Percentiles rank a stretch among this genome's conserved stretches.
Evolutionary conservation across 2,797 vertebrate genomes (phyloP).

Genomic region (Poecilia picta): DNA sequence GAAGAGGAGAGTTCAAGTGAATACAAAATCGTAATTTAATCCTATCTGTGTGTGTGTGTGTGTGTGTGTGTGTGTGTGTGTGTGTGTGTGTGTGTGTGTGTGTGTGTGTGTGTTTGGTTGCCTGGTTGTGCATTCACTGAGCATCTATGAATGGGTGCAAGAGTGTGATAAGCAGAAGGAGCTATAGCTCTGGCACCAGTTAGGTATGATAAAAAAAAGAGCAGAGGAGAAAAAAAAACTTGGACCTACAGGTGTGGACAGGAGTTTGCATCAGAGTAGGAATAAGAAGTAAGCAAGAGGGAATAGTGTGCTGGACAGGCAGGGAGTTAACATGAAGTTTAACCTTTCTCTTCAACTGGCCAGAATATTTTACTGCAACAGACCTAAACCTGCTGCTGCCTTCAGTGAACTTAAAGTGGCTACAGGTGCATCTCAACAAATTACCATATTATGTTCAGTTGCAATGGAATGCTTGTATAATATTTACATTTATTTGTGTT

Average conservation of each 20-base stretch:
- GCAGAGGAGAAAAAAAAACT: constrained; percentile 38
- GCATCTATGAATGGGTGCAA: constrained; percentile 30
- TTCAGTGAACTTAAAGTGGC: not conserved
- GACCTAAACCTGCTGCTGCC: not conserved
- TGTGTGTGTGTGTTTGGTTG: constrained; percentile 8
- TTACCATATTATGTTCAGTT: not conserved
- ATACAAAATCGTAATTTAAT: constrained; percentile 49
- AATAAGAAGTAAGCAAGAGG: constrained; percentile 4
- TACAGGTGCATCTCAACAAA: not conserved
- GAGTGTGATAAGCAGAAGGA: constrained; percentile 46
- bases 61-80: constrained; percentile 8
- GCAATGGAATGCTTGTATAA: not conserved
- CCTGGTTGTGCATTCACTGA: not conserved
- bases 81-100: constrained; percentile 10
- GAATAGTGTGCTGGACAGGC: constrained; percentile 29
- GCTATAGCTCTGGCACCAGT: constrained; percentile 25
- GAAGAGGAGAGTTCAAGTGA: constrained; percentile 47
- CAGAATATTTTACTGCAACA: not conserved
- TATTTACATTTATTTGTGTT: not conserved
- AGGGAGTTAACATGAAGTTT: constrained; percentile 43
- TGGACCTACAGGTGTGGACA: constrained; percentile 29
- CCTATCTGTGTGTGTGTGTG: constrained; percentile 6
- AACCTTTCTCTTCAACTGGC: not conserved
- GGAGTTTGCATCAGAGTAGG: not conserved
- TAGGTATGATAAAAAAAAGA: constrained; percentile 18